A percentile compares a stretch with the other conserved stretches of the same genome.
phyloP scores from a whole-genome alignment of 2,113 vertebrate species.

The Brachyhypopomus gauderio region DNA sequence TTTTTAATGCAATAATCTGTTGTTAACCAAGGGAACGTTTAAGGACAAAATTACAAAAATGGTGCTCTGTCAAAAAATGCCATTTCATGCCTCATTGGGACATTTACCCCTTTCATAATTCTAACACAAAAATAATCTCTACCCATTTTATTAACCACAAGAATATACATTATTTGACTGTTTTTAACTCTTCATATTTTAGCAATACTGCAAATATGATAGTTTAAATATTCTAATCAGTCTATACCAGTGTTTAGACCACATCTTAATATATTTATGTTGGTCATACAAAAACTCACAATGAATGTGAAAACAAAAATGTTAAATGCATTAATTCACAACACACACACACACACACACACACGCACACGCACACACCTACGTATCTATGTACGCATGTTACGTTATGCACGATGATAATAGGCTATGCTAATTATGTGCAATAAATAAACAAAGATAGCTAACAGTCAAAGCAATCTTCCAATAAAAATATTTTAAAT shows the following conservation, averaged over 20 bases:
- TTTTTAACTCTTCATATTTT: background rate
- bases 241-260: background rate
- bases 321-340: background rate
- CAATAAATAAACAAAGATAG: slow-evolving; percentile 44
- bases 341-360: background rate
- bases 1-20: no score
- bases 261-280: background rate
- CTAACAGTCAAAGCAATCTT: slow-evolving; percentile 24
- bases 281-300: background rate
- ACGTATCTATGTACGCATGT: slow-evolving; percentile 9
- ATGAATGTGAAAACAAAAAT: background rate
- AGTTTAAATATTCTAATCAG: background rate
- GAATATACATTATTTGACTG: background rate
- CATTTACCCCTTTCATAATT: slow-evolving; percentile 6
- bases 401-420: slow-evolving; percentile 22
- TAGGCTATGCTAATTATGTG: slow-evolving; percentile 21
- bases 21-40: background rate
- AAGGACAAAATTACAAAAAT: slow-evolving; percentile 44
- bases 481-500: background rate
- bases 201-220: background rate
- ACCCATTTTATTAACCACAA: background rate
- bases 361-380: slow-evolving; percentile 19
- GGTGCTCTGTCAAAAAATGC: slow-evolving; percentile 28
- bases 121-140: background rate
- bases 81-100: slow-evolving; percentile 52